Evolutionary conservation across 2,888 invertebrate genomes (phyloP).

Genomic region (Thera britannica): DNA sequence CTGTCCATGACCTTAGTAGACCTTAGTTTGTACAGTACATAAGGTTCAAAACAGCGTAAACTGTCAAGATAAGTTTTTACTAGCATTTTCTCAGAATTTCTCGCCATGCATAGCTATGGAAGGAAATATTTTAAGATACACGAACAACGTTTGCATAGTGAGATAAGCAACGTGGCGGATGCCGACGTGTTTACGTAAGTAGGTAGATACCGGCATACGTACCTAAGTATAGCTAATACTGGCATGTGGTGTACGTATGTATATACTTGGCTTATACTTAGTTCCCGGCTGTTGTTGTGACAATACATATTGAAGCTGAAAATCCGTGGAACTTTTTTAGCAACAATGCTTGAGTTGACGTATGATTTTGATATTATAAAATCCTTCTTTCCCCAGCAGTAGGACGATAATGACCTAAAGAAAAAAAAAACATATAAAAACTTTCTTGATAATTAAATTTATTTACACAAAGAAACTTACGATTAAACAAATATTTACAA

Average conservation of each 20-base stretch:
- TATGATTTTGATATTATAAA: too few species aligned
- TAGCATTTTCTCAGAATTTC: conserved; percentile 62
- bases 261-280: background rate
- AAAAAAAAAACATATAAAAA: too few species aligned
- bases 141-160: conserved; percentile 66
- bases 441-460: too few species aligned
- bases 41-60: conserved; percentile 32
- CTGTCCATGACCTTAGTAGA: background rate
- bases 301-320: background rate
- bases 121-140: conserved; percentile 80
- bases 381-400: too few species aligned
- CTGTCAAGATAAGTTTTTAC: conserved; percentile 39
- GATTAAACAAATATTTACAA: too few species aligned
- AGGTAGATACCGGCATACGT: conserved; percentile 30
- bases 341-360: too few species aligned
- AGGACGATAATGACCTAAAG: too few species aligned
- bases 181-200: conserved; percentile 61
- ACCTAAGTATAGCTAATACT: conserved; percentile 26
- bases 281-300: conserved; percentile 1
- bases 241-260: conserved; percentile 6
- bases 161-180: conserved; percentile 77
- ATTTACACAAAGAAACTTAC: too few species aligned
- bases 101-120: conserved; percentile 56
- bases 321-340: background rate
- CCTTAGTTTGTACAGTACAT: conserved; percentile 12